Conservation (phyloP, 2,888 invertebrate species). For the Lycaena phlaeas region DNA sequence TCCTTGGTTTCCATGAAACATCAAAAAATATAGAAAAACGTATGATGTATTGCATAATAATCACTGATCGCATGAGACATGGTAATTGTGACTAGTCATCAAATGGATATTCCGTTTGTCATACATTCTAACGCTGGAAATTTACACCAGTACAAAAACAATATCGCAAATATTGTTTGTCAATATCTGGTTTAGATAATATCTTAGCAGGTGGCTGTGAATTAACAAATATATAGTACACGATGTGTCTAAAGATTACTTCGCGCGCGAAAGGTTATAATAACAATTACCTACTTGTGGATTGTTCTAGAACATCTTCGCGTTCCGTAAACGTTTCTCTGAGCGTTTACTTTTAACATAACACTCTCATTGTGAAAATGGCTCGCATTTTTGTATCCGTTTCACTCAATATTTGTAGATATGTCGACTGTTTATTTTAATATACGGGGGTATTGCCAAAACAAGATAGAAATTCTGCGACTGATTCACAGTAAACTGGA, state of each 20-base stretch:
- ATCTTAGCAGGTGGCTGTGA: background rate
- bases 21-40: too few relatives aligned
- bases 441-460: constrained; percentile 44
- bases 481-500: constrained; percentile 57
- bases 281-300: background rate
- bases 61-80: too few relatives aligned
- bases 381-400: background rate
- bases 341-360: constrained; percentile 3
- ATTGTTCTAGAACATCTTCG: background rate
- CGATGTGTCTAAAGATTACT: background rate
- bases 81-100: too few relatives aligned
- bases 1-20: too few relatives aligned
- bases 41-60: too few relatives aligned
- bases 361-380: background rate
- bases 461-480: constrained; percentile 45
- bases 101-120: too few relatives aligned
- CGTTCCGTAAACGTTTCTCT: background rate
- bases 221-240: background rate
- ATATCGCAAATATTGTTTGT: too few relatives aligned
- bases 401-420: constrained; percentile 10
- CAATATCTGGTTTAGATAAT: background rate
- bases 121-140: too few relatives aligned
- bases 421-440: constrained; percentile 13
- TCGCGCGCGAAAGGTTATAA: constrained; percentile 1
- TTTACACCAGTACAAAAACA: too few relatives aligned